Percentiles rank a stretch among this genome's conserved stretches.
Conservation (phyloP, 2,113 vertebrate genomes). For the Microcebus ravelobensis region DNA sequence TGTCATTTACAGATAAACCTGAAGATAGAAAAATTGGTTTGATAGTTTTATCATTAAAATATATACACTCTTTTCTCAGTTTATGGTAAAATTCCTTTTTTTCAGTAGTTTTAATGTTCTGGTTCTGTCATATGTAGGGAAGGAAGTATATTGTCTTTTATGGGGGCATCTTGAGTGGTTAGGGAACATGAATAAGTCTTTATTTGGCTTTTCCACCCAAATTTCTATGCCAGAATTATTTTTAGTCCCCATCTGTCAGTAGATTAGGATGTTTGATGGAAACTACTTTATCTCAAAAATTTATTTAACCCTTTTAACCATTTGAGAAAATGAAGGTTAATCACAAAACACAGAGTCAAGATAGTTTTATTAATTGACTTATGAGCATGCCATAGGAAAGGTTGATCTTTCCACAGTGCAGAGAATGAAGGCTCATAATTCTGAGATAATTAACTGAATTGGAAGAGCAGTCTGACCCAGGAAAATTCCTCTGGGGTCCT, state of each 20-base stretch:
- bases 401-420: not conserved
- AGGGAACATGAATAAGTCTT: not conserved
- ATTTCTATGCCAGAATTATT: constrained; percentile 1
- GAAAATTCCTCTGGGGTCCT: not conserved
- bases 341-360: not conserved
- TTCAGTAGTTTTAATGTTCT: not conserved
- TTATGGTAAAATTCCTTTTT: not conserved
- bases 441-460: not conserved
- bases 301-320: not conserved
- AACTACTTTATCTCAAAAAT: constrained; percentile 33
- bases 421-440: not conserved
- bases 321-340: constrained; percentile 27
- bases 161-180: not conserved
- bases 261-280: not conserved
- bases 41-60: not conserved
- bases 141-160: not conserved
- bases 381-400: not conserved
- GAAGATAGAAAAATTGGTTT: not conserved
- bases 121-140: not conserved
- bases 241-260: constrained; percentile 10
- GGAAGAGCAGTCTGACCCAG: not conserved
- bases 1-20: not conserved
- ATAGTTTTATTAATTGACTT: not conserved
- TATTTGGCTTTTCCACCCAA: constrained; percentile 45
- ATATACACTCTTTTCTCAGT: not conserved